phyloP scores from a whole-genome alignment of 2,888 invertebrate genomes.

The Punctoribates punctum region DNA sequence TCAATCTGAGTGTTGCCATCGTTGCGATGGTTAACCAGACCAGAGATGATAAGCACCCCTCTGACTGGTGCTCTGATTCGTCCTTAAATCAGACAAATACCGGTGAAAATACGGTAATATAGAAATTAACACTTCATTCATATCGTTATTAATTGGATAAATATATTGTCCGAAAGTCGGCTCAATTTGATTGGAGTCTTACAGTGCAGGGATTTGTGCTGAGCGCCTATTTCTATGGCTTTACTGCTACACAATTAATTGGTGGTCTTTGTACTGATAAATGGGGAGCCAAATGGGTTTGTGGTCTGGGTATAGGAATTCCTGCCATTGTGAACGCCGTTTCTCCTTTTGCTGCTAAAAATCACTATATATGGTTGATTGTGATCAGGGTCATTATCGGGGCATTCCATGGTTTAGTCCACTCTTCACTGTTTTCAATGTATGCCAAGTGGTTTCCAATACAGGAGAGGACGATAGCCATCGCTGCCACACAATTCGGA shows the following conservation, averaged over 20 bases:
- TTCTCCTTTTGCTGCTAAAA: slow-evolving; percentile 10
- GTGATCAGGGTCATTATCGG: slow-evolving; percentile 33
- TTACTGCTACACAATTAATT: slow-evolving; percentile 32
- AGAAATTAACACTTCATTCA: neutral
- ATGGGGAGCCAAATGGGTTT: slow-evolving; percentile 45
- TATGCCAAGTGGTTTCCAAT: slow-evolving; percentile 41
- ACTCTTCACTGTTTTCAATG: slow-evolving; percentile 40
- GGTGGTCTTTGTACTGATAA: slow-evolving; percentile 50
- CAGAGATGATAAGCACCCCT: neutral
- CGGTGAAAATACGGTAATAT: neutral
- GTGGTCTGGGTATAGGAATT: slow-evolving; percentile 22
- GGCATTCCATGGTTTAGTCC: slow-evolving; percentile 37
- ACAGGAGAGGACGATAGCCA: slow-evolving; percentile 38
- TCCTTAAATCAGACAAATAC: too few species aligned
- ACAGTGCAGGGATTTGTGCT: slow-evolving; percentile 35
- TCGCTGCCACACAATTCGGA: slow-evolving; percentile 33
- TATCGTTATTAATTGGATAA: neutral
- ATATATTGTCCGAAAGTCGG: neutral
- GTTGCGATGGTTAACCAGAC: slow-evolving; percentile 55
- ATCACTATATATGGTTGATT: neutral
- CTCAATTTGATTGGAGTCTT: slow-evolving; percentile 35
- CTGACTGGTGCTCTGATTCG: neutral
- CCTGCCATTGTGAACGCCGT: slow-evolving; percentile 28
- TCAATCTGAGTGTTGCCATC: slow-evolving; percentile 54
- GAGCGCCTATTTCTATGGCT: slow-evolving; percentile 41